phyloP scores from a whole-genome alignment of 2,797 vertebrate genomes.

The Pipistrellus pygmaeus region DNA sequence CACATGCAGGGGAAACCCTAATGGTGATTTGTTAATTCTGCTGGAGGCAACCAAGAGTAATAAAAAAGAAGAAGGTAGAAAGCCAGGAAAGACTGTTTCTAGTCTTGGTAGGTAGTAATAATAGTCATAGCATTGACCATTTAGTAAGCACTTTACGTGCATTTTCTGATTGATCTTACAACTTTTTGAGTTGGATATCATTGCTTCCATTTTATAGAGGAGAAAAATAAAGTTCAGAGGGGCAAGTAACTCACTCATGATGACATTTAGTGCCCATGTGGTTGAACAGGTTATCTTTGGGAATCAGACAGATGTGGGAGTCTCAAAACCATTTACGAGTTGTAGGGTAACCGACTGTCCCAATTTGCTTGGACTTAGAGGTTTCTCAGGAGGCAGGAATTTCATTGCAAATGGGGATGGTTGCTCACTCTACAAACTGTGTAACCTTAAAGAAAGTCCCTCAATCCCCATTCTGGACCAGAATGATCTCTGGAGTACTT shows the following conservation, averaged over 20 bases:
- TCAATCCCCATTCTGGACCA: neutral
- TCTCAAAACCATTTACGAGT: neutral
- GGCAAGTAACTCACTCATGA: neutral
- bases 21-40: neutral
- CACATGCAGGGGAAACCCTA: no score
- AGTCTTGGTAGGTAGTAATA: neutral
- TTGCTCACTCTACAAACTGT: neutral
- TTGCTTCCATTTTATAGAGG: constrained; percentile 15
- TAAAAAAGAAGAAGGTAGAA: neutral
- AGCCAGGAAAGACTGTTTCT: neutral
- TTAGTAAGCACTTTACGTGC: neutral
- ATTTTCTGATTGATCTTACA: neutral
- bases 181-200: neutral
- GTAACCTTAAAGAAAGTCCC: neutral
- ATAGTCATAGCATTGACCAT: neutral
- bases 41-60: neutral
- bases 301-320: neutral
- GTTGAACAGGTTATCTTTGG: neutral
- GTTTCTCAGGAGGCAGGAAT: neutral
- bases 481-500: neutral
- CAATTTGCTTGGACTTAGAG: neutral
- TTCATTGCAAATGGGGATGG: neutral
- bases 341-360: neutral
- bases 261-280: neutral
- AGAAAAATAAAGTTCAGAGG: neutral